Conservation (phyloP, 2,888 invertebrate species). For the Thumatha senex region DNA sequence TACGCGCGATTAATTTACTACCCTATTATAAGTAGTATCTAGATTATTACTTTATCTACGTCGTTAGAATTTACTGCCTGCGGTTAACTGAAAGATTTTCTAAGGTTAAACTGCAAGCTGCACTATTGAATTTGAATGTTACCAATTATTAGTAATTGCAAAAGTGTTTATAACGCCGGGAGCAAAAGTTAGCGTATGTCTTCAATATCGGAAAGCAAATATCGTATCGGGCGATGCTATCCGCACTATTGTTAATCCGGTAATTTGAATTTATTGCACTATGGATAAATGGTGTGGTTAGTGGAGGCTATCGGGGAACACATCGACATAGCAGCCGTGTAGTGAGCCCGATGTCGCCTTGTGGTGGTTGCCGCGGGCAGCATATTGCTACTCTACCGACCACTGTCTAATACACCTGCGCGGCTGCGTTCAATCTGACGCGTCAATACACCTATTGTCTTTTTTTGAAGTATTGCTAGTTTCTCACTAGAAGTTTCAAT, state of each 20-base stretch:
- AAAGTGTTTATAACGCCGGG: slow-evolving; percentile 44
- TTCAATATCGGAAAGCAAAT: slow-evolving; percentile 56
- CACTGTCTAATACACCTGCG: slow-evolving; percentile 34
- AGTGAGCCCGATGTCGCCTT: slow-evolving; percentile 43
- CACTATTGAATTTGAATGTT: slow-evolving; percentile 24
- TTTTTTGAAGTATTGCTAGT: slow-evolving; percentile 20
- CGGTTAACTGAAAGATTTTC: slow-evolving; percentile 48
- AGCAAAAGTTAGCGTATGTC: slow-evolving; percentile 50
- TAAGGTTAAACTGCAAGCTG: slow-evolving; percentile 24
- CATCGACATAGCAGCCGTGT: slow-evolving; percentile 66
- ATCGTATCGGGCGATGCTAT: slow-evolving; percentile 71
- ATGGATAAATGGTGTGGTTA: slow-evolving; percentile 77
- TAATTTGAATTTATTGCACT: slow-evolving; percentile 84
- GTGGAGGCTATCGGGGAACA: slow-evolving; percentile 69
- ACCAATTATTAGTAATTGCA: slow-evolving; percentile 42
- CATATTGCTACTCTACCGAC: slow-evolving; percentile 15
- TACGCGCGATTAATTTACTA: slow-evolving; percentile 47
- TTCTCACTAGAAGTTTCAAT: background rate
- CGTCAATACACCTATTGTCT: slow-evolving; percentile 21
- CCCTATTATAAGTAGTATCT: slow-evolving; percentile 40
- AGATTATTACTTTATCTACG: slow-evolving; percentile 41
- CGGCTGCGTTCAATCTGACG: too few relatives aligned
- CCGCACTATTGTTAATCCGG: slow-evolving; percentile 82
- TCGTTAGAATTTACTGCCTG: slow-evolving; percentile 49
- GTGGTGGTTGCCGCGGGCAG: slow-evolving; percentile 31